These are phyloP conservation scores for Automeris io DNA, from an alignment of 2,888 invertebrate species.

Conservation along the genomic window DNA sequence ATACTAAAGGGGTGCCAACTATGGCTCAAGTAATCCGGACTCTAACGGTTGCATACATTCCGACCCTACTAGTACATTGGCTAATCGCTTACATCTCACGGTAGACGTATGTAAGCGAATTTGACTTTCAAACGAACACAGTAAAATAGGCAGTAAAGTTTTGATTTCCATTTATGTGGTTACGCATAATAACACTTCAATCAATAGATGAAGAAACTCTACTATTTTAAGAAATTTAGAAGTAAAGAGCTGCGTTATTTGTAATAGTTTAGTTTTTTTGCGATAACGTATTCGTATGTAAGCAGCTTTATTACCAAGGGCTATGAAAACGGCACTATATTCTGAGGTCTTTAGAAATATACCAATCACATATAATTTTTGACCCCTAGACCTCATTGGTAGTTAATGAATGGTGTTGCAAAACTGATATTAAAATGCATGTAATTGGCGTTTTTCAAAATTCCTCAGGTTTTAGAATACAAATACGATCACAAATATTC, in stretches of 20 bases:
- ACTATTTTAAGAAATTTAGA: not conserved
- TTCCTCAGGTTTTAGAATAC: too few relatives aligned
- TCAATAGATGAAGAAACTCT: conserved; percentile 1
- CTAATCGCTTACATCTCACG: conserved; percentile 58
- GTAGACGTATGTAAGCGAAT: conserved; percentile 10
- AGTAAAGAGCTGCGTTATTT: conserved; percentile 2
- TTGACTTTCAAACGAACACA: conserved; percentile 4
- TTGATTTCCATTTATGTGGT: not conserved
- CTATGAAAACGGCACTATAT: too few relatives aligned
- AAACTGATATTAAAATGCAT: too few relatives aligned
- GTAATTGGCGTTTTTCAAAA: too few relatives aligned
- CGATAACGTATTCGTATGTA: too few relatives aligned
- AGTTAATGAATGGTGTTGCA: too few relatives aligned
- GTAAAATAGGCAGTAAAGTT: not conserved
- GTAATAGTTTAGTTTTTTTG: too few relatives aligned
- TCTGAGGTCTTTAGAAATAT: too few relatives aligned
- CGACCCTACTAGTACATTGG: conserved; percentile 36
- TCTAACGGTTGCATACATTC: conserved; percentile 70
- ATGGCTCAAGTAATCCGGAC: conserved; percentile 52
- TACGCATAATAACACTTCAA: not conserved
- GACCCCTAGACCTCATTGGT: too few relatives aligned
- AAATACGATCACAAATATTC: too few relatives aligned
- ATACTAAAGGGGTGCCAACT: conserved; percentile 37
- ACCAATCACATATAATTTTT: too few relatives aligned
- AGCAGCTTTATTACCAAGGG: too few relatives aligned